Conservation (phyloP, 2,888 invertebrate genomes). For the Lepidochitona cinerea region DNA sequence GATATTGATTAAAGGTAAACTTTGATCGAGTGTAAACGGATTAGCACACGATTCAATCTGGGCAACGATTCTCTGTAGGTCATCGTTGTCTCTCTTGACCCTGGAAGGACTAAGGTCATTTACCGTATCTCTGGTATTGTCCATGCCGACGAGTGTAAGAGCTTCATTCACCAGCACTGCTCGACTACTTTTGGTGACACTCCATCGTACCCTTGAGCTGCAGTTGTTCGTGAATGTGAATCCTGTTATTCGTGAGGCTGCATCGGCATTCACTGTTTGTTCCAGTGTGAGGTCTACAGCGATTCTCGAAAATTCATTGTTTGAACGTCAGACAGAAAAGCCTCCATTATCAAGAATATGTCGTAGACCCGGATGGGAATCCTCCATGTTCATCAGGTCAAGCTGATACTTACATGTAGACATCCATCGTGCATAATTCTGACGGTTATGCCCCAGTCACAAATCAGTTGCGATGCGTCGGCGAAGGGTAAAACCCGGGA, state of each 20-base stretch:
- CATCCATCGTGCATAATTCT: conserved; percentile 38
- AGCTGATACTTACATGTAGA: conserved; percentile 30
- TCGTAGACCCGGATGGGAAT: conserved; percentile 8
- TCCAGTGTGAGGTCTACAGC: not conserved
- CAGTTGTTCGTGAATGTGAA: conserved; percentile 14
- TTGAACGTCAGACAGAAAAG: conserved; percentile 11
- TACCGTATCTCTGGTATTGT: conserved; percentile 7
- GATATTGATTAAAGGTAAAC: not conserved
- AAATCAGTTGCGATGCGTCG: no score
- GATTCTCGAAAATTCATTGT: not conserved
- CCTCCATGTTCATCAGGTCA: conserved; percentile 27
- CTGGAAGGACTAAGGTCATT: not conserved
- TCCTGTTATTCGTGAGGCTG: conserved; percentile 15
- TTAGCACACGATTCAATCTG: not conserved
- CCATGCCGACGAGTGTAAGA: conserved; percentile 9
- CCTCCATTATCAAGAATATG: conserved; percentile 11
- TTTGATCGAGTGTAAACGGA: conserved; percentile 5
- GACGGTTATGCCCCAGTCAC: no score
- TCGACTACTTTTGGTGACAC: conserved; percentile 12
- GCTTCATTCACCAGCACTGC: conserved; percentile 5
- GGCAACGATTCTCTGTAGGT: conserved; percentile 7
- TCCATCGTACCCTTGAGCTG: conserved; percentile 13
- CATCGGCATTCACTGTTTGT: conserved; percentile 19
- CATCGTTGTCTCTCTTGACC: conserved; percentile 7
- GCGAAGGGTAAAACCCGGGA: no score